Evolutionary conservation across 2,797 vertebrate species (phyloP).

Genomic region (Coluber constrictor): DNA sequence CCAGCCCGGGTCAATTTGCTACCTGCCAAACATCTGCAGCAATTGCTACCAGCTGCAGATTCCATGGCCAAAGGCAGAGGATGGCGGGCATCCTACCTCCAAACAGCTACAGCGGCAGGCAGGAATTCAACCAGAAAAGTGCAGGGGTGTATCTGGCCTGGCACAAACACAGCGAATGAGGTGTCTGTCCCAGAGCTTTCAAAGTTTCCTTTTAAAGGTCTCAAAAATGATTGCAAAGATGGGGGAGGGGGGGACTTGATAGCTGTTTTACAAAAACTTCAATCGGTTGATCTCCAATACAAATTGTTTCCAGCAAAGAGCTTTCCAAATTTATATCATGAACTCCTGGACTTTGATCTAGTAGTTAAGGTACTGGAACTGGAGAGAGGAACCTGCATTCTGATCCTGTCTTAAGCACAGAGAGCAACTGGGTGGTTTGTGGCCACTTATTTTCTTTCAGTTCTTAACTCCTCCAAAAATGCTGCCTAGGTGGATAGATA

Average conservation of each 20-base stretch:
- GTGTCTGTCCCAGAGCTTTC: not conserved
- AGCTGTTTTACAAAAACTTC: not conserved
- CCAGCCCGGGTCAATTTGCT: not conserved
- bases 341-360: not conserved
- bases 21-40: not conserved
- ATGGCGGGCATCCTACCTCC: not conserved
- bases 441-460: not conserved
- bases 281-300: not conserved
- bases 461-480: not conserved
- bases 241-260: not conserved
- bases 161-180: not conserved
- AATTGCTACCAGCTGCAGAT: not conserved
- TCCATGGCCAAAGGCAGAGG: not conserved
- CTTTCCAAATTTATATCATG: not conserved
- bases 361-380: not conserved
- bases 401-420: not conserved
- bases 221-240: not conserved
- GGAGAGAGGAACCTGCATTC: not conserved
- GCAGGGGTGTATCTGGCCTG: too few species aligned
- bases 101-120: not conserved
- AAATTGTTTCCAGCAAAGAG: slow-evolving; percentile 17
- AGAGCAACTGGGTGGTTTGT: not conserved
- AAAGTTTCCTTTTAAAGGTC: not conserved
- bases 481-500: not conserved
- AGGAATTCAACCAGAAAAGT: not conserved